phyloP scores from a whole-genome alignment of 1,140 invertebrate species.

The Myzus persicae region DNA sequence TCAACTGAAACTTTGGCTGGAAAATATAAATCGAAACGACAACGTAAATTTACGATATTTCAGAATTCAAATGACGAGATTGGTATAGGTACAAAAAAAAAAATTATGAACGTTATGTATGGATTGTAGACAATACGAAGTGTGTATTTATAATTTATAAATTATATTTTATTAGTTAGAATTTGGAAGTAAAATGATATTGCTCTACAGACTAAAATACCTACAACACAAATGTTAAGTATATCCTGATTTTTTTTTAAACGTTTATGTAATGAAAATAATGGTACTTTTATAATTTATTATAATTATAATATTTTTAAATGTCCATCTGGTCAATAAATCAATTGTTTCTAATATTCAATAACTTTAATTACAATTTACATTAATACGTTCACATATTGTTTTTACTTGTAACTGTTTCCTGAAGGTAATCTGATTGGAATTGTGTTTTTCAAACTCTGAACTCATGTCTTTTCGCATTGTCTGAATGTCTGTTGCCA shows the following conservation, averaged over 20 bases:
- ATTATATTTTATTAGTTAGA: too few relatives aligned
- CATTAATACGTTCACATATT: not conserved
- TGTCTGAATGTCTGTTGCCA: slow-evolving; percentile 28
- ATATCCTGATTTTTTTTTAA: not conserved
- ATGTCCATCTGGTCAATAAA: not conserved
- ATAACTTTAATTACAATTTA: not conserved
- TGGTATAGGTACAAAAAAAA: not conserved
- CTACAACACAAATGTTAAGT: too few relatives aligned
- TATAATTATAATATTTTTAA: not conserved
- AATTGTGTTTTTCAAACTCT: slow-evolving; percentile 38
- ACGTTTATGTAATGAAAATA: not conserved
- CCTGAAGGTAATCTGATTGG: slow-evolving; percentile 8
- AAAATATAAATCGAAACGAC: not conserved
- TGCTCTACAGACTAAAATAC: too few relatives aligned
- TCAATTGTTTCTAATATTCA: not conserved
- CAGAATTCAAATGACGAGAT: too few relatives aligned
- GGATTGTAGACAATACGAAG: not conserved
- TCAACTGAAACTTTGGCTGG: not conserved
- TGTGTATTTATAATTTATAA: not conserved
- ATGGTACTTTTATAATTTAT: not conserved
- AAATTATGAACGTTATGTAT: not conserved
- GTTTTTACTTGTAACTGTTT: slow-evolving; percentile 49
- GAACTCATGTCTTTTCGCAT: slow-evolving; percentile 34
- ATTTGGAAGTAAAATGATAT: too few relatives aligned
- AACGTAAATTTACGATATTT: not conserved